Base-by-base conservation (phyloP, 2,888 invertebrate species). In the Drosophila vallismaia region DNA sequence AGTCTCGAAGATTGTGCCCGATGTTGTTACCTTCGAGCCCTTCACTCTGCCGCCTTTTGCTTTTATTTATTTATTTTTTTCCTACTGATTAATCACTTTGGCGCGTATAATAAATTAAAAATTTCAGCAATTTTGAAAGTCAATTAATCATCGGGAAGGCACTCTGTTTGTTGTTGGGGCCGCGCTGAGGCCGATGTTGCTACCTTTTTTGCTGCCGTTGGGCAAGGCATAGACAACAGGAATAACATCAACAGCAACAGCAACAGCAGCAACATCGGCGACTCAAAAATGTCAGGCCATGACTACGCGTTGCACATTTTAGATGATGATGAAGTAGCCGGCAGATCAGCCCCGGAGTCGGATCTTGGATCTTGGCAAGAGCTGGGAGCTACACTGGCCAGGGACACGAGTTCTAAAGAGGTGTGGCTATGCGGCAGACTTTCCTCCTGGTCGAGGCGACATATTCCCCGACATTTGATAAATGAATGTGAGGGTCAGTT, bases 111-210 rank as follows among this genome's bases (percentile, higher is more conserved):
- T 90, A 91, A 91, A 91, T 91, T 90, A 91, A 91, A 90, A 91
- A 91, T 90, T 90, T 91, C 90, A 90, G 88, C 91, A 89, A 91
- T 90, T 91, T 91, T 91, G 91, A 91, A 89, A 90, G 89, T 91
- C 91, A 90, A 91, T 91, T 91, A 91, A 91, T 91, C 91, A 91
- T 88, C 85, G 85, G 77, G 88, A 84, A 81, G 83, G 86, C 75
- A 79, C 68, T 74, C 59, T 79, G 71, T 79, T 76, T 76, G 63
- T 52, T 59, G 49, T 59, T 57, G 53, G 19, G 57, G 66, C 42
- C 40, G 58, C 44, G 52, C 12, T 36, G 36, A 36, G 36, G 59
- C 40, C 55, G 60, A 57, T 72, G 74, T 57, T 64, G 73, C 73
- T 73, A 73, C 86, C 78, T 74, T 70, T 68, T 71, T 73, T 71